Percentiles rank a stretch among this genome's conserved stretches.
Evolutionary conservation across 1,140 invertebrate genomes (phyloP).

Genomic region (Drosophila willistoni): DNA sequence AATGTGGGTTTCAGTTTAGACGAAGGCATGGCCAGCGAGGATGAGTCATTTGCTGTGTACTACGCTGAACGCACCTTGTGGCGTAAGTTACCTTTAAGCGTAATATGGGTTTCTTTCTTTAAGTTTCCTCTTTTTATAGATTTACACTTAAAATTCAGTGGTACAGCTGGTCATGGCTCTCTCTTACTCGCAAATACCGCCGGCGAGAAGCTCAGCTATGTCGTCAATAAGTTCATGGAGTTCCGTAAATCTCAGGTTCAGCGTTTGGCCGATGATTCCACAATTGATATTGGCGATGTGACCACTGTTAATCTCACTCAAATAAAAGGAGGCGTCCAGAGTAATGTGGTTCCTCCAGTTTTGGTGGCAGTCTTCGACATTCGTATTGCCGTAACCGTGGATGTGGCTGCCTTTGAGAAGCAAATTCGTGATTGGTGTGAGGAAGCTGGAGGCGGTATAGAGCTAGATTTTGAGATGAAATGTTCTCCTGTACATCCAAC

Average conservation of each 20-base stretch:
- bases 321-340: slow-evolving; percentile 93
- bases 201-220: slow-evolving; percentile 91
- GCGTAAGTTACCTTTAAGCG: slow-evolving; percentile 82
- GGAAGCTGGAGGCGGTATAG: slow-evolving; percentile 92
- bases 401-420: slow-evolving; percentile 89
- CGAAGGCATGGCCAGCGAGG: slow-evolving; percentile 89
- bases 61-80: slow-evolving; percentile 90
- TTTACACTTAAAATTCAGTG: slow-evolving; percentile 83
- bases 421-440: slow-evolving; percentile 89
- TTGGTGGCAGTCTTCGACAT: slow-evolving; percentile 92
- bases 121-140: slow-evolving; percentile 17
- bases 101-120: too few species aligned
- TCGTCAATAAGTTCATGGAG: slow-evolving; percentile 92
- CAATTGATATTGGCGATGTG: slow-evolving; percentile 91
- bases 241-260: slow-evolving; percentile 88
- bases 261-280: slow-evolving; percentile 86
- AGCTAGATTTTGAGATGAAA: slow-evolving; percentile 89
- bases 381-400: slow-evolving; percentile 89
- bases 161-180: slow-evolving; percentile 95
- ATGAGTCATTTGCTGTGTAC: slow-evolving; percentile 88
- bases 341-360: slow-evolving; percentile 95
- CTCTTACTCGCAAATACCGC: slow-evolving; percentile 92
- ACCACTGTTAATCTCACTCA: slow-evolving; percentile 95
- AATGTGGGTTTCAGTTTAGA: slow-evolving; percentile 96
- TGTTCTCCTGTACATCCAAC: too few species aligned